Conservation (phyloP, 2,113 vertebrate species). For the Actinemys pallida region DNA sequence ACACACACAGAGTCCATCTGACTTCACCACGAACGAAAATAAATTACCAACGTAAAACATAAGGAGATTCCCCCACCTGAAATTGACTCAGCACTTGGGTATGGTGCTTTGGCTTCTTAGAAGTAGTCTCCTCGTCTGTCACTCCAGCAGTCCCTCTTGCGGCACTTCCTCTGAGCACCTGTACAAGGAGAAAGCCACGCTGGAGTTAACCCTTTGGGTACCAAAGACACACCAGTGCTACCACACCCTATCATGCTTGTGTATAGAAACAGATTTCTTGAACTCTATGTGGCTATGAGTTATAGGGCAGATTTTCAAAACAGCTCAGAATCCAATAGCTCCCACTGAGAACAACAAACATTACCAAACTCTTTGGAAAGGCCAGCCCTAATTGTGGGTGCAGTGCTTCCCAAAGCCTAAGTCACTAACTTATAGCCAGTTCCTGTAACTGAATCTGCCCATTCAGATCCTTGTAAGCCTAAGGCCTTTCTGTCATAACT, state of each 20-base stretch:
- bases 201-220: not conserved
- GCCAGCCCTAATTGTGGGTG: not conserved
- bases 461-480: not conserved
- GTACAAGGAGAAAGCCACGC: not conserved
- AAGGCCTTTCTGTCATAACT: not conserved
- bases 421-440: not conserved
- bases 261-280: rapidly evolving
- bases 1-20: not conserved
- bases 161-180: slow-evolving; percentile 2
- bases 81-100: slow-evolving; percentile 19
- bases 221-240: not conserved
- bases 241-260: not conserved
- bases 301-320: not conserved
- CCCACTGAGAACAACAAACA: not conserved
- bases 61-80: not conserved
- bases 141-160: not conserved
- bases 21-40: not conserved
- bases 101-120: not conserved
- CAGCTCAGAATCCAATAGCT: not conserved
- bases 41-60: not conserved
- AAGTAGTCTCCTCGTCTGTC: not conserved
- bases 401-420: no score
- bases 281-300: not conserved
- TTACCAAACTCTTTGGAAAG: not conserved
- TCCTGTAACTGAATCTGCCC: not conserved